Evolutionary conservation across 2,797 vertebrate species (phyloP).

Genomic region (Ptychobarbus kaznakovi): DNA sequence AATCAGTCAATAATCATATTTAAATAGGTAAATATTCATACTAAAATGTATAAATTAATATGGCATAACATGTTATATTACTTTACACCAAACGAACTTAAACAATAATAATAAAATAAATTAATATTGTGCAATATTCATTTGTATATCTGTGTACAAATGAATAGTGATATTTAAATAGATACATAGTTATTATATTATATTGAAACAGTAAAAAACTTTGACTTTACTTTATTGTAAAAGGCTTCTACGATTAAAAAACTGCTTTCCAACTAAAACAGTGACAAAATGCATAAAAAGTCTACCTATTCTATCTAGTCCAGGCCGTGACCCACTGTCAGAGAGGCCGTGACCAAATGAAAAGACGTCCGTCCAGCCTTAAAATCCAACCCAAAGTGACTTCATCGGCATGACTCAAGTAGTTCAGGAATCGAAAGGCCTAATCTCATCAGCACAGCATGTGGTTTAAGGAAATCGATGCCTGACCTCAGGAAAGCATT

Average conservation of each 20-base stretch:
- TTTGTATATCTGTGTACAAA: background rate
- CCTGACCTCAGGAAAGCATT: slow-evolving; percentile 80
- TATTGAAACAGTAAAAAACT: background rate
- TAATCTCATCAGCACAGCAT: slow-evolving; percentile 81
- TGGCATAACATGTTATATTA: background rate
- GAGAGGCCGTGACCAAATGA: slow-evolving; percentile 66
- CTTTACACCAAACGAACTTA: background rate
- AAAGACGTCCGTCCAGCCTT: slow-evolving; percentile 61
- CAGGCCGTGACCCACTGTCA: slow-evolving; percentile 59
- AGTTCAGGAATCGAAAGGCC: slow-evolving; percentile 75
- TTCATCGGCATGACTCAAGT: slow-evolving; percentile 73
- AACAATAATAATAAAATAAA: background rate
- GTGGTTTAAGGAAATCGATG: slow-evolving; percentile 79
- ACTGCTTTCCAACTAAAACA: background rate
- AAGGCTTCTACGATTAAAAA: background rate
- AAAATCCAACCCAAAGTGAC: slow-evolving; percentile 68
- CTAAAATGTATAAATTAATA: background rate
- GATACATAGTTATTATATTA: background rate
- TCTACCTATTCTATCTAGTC: background rate
- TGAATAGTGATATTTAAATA: background rate
- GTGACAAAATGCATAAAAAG: background rate
- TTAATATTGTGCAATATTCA: background rate
- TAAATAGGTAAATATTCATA: background rate
- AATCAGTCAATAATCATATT: background rate
- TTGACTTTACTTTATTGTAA: background rate